Conservation (phyloP, 1,140 invertebrate species). For the Drosophila pachea region DNA sequence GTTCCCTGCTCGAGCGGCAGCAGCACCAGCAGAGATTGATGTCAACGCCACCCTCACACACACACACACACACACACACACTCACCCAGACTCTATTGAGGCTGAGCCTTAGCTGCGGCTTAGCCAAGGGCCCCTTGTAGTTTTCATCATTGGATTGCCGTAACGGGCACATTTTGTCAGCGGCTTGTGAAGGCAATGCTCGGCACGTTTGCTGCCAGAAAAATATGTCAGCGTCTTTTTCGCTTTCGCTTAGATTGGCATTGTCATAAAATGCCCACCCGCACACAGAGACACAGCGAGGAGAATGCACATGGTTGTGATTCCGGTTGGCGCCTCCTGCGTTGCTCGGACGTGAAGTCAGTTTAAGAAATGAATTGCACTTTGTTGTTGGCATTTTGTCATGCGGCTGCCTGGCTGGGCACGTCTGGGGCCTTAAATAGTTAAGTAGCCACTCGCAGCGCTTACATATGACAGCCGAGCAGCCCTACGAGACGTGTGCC, state of each 20-base stretch:
- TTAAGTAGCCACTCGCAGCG: conserved; percentile 37
- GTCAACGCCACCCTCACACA: conserved; percentile 33
- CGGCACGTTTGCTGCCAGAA: conserved; percentile 57
- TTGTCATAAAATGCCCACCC: conserved; percentile 68
- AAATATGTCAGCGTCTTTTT: conserved; percentile 71
- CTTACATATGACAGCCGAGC: conserved; percentile 2
- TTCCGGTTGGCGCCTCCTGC: conserved; percentile 41
- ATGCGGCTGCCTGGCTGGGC: conserved; percentile 34
- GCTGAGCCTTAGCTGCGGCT: conserved; percentile 15
- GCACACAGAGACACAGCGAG: conserved; percentile 5
- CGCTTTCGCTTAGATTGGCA: conserved; percentile 68
- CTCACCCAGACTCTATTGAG: neutral
- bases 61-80: conserved; percentile 8
- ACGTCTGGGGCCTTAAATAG: conserved; percentile 55
- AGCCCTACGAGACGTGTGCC: conserved; percentile 53
- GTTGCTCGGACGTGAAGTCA: conserved; percentile 45
- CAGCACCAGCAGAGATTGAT: conserved; percentile 44
- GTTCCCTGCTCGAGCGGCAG: conserved; percentile 52
- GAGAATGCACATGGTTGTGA: conserved; percentile 51
- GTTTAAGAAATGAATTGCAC: conserved; percentile 72
- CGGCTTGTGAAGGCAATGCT: conserved; percentile 53
- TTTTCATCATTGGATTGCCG: conserved; percentile 69
- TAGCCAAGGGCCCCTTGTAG: conserved; percentile 13
- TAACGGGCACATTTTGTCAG: conserved; percentile 72
- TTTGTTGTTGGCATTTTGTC: conserved; percentile 71